Evolutionary conservation across 2,888 invertebrate genomes (phyloP).

Genomic region (Troglohyphantes excavatus): DNA sequence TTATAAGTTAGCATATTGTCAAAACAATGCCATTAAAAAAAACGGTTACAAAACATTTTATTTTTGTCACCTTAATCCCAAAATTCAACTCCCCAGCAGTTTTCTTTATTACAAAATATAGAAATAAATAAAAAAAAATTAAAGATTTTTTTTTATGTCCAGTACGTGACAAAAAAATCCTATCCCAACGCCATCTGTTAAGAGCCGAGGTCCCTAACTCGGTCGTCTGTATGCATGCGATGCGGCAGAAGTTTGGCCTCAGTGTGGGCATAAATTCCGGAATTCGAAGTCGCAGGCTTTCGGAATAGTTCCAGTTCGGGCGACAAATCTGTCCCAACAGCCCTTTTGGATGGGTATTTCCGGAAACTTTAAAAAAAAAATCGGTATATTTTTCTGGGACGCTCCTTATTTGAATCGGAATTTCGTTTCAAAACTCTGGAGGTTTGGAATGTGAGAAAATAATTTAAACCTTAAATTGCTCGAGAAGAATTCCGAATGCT

Average conservation of each 20-base stretch:
- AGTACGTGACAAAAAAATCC: slow-evolving; percentile 61
- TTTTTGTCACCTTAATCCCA: background rate
- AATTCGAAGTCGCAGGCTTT: slow-evolving; percentile 18
- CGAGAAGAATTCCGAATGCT: background rate
- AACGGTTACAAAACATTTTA: no score
- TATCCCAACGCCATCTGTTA: slow-evolving; percentile 49
- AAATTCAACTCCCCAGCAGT: background rate
- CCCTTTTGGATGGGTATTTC: slow-evolving; percentile 9
- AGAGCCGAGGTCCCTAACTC: slow-evolving; percentile 33
- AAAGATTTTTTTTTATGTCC: slow-evolving; percentile 45
- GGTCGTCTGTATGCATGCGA: slow-evolving; percentile 57
- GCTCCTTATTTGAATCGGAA: background rate
- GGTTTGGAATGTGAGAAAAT: background rate
- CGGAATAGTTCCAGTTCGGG: slow-evolving; percentile 27
- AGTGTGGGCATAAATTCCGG: slow-evolving; percentile 52
- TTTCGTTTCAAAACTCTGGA: background rate
- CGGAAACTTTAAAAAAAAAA: background rate
- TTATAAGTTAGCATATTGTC: no score
- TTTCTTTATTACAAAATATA: slow-evolving; percentile 19
- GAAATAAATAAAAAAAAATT: slow-evolving; percentile 4
- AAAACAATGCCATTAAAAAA: no score
- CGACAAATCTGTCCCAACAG: background rate
- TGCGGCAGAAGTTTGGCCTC: slow-evolving; percentile 36
- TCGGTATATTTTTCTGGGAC: background rate
- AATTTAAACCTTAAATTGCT: background rate